Evolutionary conservation across 92 coral and sea anemone species (phyloP), one percentile per base, ranked within the genome.

Genomic region (Nematostella vectensis): DNA sequence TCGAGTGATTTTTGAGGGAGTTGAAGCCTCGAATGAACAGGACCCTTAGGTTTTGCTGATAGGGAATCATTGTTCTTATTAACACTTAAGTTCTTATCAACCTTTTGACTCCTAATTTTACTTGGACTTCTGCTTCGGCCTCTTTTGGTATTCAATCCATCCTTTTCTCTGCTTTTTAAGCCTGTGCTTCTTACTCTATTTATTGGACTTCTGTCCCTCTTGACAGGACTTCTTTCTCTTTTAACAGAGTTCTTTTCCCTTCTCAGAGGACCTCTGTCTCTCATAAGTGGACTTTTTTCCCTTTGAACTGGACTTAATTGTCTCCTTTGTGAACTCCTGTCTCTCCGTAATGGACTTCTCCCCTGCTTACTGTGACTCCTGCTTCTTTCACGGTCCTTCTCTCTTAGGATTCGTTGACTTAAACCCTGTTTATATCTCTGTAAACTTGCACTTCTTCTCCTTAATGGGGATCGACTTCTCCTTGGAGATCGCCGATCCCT

Each of bases 71-170:
- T n/a, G n/a, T n/a, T n/a, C n/a, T n/a, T n/a, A n/a, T n/a, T n/a
- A n/a, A n/a, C n/a, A n/a, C n/a, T n/a, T n/a, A n/a, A n/a, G n/a
- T n/a, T n/a, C n/a, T n/a, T n/a, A n/a, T n/a, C n/a, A n/a, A n/a
- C n/a, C n/a, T n/a, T n/a, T n/a, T n/a, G n/a, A 24, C 67, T 71
- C 16, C 69, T 63, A 18, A 50, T 20, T 27, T 59, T 70, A 44
- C 45, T 23, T 19, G 67, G 56, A 42, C 50, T 68, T 70, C 59
- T 53, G 31, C 81, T 63, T 11, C 4, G 30, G 19, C 33, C 15
- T 33, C 47, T 58, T 12, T 2, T 58, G 1, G 4, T 37, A 15
- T 15, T 33, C 15, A 15, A 15, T 33, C 8, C 40, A 33, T 33
- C 40, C 40, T 15, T 33, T 33, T 33, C 15, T 9, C 55, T 27